Base-by-base conservation (phyloP, 1,140 invertebrate species). In the Drosophila jambulina region DNA sequence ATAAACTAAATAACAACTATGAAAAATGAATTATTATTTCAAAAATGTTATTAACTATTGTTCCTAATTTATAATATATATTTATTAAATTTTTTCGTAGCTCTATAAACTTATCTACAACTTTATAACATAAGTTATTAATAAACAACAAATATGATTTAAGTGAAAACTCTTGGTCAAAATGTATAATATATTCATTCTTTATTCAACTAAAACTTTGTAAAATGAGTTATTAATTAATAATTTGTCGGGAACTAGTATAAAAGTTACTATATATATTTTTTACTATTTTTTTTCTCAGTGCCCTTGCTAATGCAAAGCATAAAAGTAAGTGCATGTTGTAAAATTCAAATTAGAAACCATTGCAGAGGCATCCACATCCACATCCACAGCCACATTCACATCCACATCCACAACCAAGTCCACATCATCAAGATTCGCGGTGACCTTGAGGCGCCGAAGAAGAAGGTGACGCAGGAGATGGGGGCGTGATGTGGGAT, bases 281-380 rank as follows among this genome's bases (percentile, higher is more conserved):
- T 32, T 21, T 0, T 9, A 27, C 23, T 0, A 1, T 6, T 51
- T 36, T 36, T 23, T 54, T 23, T 23, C 4, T 4, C 53, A 38
- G 32, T 54, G 21, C 15, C 71, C 78, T 87, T 77, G 84, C 84
- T 78, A 85, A 83, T 88, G 62, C 64, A 58, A 60, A 78, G 67
- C 67, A 64, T 78, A 56, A 60, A 71, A 78, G 75, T 62, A 63
- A 72, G 62, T 88, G 77, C 72, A 78, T 82, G 82, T 85, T 78
- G 69, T 72, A 84, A 87, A 87, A 87, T 87, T 87, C 61, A 88
- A 87, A 87, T 88, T 88, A 84, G 85, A 87, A 90, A 83, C 76
- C 84, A 87, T 76, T 83, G 80, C 80, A 78, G 51, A 64, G 56
- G 49, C 64, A 60, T 56, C 61, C 4, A 9, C 32, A 38, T 54